Conservation (phyloP, 30 jellyfish, hydroid and myxozoan species). For the Mastigias papua region DNA sequence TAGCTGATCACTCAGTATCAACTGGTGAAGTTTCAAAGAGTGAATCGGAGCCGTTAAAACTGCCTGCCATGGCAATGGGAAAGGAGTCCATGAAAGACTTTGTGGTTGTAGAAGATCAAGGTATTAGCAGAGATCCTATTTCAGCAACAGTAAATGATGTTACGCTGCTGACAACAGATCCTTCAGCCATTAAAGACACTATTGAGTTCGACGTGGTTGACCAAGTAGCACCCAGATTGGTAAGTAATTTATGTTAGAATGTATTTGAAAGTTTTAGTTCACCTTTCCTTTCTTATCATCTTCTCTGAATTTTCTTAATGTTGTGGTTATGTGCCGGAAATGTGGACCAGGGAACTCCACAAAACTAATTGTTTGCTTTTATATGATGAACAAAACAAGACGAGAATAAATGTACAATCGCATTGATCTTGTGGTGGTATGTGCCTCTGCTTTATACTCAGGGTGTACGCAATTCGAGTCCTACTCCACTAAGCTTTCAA, state of each 20-base stretch:
- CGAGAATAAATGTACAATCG: no score
- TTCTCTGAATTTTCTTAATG: no score
- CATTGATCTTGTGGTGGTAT: no score
- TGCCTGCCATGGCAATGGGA: constrained; percentile 17
- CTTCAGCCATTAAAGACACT: constrained; percentile 50
- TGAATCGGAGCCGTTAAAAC: constrained; percentile 11
- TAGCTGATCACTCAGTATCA: neutral
- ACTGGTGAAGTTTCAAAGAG: neutral
- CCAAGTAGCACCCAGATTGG: constrained; percentile 14
- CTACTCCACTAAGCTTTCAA: no score
- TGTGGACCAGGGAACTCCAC: no score
- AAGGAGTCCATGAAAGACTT: neutral
- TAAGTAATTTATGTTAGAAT: constrained; percentile 5
- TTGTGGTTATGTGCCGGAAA: no score
- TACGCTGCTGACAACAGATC: constrained; percentile 59
- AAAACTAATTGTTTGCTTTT: no score
- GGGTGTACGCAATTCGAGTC: no score
- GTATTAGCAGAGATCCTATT: neutral
- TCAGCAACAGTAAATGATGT: constrained; percentile 10
- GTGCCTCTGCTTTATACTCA: no score
- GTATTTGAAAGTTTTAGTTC: no score
- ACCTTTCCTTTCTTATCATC: no score
- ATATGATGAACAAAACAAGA: no score
- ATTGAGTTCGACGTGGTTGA: neutral
- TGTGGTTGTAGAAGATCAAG: neutral